Evolutionary conservation across 1,140 invertebrate genomes (phyloP).

Genomic region (Trachymyrmex cornetzi): DNA sequence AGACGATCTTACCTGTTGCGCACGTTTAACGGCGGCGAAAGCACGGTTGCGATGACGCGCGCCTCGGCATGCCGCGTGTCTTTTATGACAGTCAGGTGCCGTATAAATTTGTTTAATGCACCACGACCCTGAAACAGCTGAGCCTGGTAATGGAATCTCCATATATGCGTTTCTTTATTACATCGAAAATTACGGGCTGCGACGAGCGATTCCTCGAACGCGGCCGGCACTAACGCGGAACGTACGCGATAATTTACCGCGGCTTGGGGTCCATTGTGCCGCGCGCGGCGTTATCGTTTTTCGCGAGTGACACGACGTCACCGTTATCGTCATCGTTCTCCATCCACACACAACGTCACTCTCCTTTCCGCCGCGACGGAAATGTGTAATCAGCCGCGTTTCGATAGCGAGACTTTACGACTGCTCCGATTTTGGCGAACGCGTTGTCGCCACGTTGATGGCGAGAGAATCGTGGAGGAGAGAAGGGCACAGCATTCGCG

Average conservation of each 20-base stretch:
- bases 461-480: too few species aligned
- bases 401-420: constrained; percentile 17
- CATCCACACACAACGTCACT: neutral
- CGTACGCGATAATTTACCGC: constrained; percentile 65
- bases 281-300: constrained; percentile 39
- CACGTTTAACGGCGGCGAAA: constrained; percentile 70
- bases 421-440: constrained; percentile 18
- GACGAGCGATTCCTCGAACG: constrained; percentile 63
- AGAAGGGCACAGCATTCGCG: too few species aligned
- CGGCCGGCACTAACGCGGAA: constrained; percentile 57
- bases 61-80: constrained; percentile 70
- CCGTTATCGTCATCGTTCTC: constrained; percentile 7
- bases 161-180: constrained; percentile 75
- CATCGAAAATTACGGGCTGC: constrained; percentile 73
- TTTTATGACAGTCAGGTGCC: constrained; percentile 77
- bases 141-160: constrained; percentile 75
- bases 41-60: constrained; percentile 69
- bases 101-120: constrained; percentile 77
- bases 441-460: neutral
- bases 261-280: constrained; percentile 47
- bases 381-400: neutral
- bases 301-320: neutral
- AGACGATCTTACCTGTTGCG: constrained; percentile 41
- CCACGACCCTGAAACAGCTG: constrained; percentile 74
- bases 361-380: constrained; percentile 4